Conservation (phyloP, 2,113 vertebrate species). For the Tapirus terrestris region DNA sequence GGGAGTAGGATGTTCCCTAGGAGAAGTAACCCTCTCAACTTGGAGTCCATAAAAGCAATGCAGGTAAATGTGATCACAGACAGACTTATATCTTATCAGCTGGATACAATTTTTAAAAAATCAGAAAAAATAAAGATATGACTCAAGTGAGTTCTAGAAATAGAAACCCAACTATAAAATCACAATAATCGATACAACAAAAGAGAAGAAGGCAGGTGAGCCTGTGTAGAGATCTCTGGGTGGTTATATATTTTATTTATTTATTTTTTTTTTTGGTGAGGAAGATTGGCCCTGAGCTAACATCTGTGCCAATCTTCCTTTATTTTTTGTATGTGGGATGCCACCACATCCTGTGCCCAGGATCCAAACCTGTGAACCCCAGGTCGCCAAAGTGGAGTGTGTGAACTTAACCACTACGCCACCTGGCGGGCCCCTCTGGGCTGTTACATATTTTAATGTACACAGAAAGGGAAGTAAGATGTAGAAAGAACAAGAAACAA, state of each 20-base stretch:
- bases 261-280: too few species aligned
- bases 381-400: too few species aligned
- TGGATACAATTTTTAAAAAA: not conserved
- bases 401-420: too few species aligned
- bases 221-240: not conserved
- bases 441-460: not conserved
- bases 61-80: not conserved
- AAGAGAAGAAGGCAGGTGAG: not conserved
- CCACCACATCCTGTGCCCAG: too few species aligned
- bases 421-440: not conserved
- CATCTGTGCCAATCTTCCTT: too few species aligned
- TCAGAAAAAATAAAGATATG: not conserved
- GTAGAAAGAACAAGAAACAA: not conserved
- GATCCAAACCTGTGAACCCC: too few species aligned
- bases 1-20: not conserved
- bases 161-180: not conserved
- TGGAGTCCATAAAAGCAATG: not conserved
- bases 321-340: too few species aligned
- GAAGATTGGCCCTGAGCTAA: too few species aligned
- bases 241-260: too few species aligned
- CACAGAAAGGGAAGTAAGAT: not conserved
- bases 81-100: not conserved
- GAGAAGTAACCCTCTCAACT: not conserved
- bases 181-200: not conserved
- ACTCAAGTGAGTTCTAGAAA: not conserved